Evolutionary conservation across 2,113 vertebrate species (phyloP).

Genomic region (Sturnira hondurensis): DNA sequence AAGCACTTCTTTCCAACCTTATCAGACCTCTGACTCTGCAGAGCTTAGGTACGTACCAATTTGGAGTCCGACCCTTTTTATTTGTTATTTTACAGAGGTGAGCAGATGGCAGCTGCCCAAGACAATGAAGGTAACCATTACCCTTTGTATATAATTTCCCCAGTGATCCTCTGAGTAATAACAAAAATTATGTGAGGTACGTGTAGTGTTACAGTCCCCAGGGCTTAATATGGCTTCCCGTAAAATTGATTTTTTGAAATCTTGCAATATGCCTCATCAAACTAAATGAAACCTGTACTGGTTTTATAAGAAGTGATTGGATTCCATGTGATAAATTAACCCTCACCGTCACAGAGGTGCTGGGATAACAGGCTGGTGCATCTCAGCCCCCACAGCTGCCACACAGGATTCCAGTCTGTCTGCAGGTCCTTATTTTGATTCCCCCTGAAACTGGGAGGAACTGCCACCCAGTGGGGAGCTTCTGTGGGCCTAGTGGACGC

Average conservation of each 20-base stretch:
- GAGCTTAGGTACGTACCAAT: slow-evolving; percentile 67
- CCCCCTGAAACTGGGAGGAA: slow-evolving; percentile 21
- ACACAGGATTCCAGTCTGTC: slow-evolving; percentile 74
- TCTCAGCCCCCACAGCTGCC: slow-evolving; percentile 74
- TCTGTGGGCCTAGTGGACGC: background rate
- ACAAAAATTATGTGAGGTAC: slow-evolving; percentile 84
- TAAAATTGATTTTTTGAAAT: slow-evolving; percentile 87
- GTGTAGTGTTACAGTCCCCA: slow-evolving; percentile 80
- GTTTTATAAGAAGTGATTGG: slow-evolving; percentile 82
- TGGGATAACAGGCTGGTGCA: slow-evolving; percentile 69
- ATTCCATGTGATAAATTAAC: slow-evolving; percentile 82
- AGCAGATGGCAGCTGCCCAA: slow-evolving; percentile 77
- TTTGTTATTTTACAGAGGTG: slow-evolving; percentile 76
- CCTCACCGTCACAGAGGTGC: slow-evolving; percentile 66
- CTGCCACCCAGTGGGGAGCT: background rate
- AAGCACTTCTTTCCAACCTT: slow-evolving; percentile 50
- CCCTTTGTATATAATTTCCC: slow-evolving; percentile 84
- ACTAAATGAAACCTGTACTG: slow-evolving; percentile 82
- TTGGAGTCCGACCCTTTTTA: slow-evolving; percentile 69
- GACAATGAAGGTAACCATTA: slow-evolving; percentile 79
- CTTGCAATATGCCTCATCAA: slow-evolving; percentile 85
- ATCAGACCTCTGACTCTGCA: slow-evolving; percentile 52
- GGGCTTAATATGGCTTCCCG: slow-evolving; percentile 83
- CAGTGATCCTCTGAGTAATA: slow-evolving; percentile 82
- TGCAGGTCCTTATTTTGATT: slow-evolving; percentile 66